Conservation (phyloP, 2,797 vertebrate genomes). For the Lacerta agilis region DNA sequence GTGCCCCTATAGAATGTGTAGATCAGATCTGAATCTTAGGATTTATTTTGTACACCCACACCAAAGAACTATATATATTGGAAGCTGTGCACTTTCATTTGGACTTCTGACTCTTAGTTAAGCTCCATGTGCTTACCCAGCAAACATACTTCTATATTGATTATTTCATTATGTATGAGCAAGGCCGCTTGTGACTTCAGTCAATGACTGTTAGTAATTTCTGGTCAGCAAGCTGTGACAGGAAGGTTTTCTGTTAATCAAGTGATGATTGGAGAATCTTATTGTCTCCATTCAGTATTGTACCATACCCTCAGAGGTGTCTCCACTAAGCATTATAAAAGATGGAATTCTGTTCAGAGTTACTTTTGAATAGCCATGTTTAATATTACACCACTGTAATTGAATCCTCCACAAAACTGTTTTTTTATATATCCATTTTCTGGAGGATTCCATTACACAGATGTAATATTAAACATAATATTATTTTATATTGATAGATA, state of each 20-base stretch:
- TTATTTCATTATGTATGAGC: not conserved
- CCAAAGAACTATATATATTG: not conserved
- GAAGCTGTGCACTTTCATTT: not conserved
- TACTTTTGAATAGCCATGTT: not conserved
- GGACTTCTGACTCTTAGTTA: not conserved
- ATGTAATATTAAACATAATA: too few species aligned
- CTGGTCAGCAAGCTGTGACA: conserved; percentile 15
- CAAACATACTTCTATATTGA: conserved; percentile 13
- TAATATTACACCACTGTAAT: not conserved
- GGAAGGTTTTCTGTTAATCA: conserved; percentile 21
- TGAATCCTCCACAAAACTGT: not conserved
- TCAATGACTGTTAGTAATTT: conserved; percentile 3
- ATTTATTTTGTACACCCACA: not conserved
- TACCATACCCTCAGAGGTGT: not conserved
- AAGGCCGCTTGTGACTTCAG: conserved; percentile 1
- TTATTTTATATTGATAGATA: too few species aligned
- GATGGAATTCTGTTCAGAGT: not conserved
- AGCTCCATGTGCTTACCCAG: not conserved
- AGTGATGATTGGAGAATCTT: conserved; percentile 1
- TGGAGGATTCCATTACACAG: too few species aligned
- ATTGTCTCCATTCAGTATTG: conserved; percentile 15
- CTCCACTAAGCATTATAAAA: conserved; percentile 1
- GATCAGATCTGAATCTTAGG: not conserved
- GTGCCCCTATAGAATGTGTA: not conserved
- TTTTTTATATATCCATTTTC: too few species aligned